phyloP scores from a whole-genome alignment of 2,797 vertebrate species.

The Cyprinodon diabolis region DNA sequence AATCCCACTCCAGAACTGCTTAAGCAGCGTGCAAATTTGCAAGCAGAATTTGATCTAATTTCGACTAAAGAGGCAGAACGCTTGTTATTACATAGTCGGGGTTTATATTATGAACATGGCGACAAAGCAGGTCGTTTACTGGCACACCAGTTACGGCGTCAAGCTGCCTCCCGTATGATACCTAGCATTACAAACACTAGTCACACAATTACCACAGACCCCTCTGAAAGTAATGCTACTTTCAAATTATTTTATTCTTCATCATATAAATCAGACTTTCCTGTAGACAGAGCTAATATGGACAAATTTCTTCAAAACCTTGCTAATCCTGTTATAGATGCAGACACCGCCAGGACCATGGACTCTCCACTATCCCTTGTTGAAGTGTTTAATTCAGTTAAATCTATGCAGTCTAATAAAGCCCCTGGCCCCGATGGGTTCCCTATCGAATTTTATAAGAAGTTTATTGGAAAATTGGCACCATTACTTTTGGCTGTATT shows the following conservation, averaged over 20 bases:
- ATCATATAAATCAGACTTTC: neutral
- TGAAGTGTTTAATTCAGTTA: slow-evolving; percentile 6
- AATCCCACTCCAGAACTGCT: no score
- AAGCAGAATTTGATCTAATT: no score
- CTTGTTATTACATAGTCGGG: no score
- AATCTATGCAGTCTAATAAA: slow-evolving; percentile 22
- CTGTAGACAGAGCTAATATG: no score
- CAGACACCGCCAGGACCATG: no score
- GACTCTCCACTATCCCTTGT: neutral
- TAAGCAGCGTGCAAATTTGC: no score
- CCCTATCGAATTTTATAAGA: slow-evolving; percentile 17
- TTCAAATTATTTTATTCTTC: neutral
- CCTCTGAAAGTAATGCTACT: neutral
- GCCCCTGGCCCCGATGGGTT: slow-evolving; percentile 8
- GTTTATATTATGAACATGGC: no score
- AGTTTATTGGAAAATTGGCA: neutral
- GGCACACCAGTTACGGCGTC: neutral
- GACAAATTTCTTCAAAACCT: no score
- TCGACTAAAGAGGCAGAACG: no score
- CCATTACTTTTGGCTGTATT: neutral
- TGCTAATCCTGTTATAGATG: no score
- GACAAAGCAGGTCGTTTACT: no score
- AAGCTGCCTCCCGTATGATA: slow-evolving; percentile 9
- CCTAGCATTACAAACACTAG: slow-evolving; percentile 3
- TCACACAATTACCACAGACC: neutral